These are phyloP conservation scores for Hyalella azteca DNA, from an alignment of 2,888 invertebrate species.

Conservation along the genomic window DNA sequence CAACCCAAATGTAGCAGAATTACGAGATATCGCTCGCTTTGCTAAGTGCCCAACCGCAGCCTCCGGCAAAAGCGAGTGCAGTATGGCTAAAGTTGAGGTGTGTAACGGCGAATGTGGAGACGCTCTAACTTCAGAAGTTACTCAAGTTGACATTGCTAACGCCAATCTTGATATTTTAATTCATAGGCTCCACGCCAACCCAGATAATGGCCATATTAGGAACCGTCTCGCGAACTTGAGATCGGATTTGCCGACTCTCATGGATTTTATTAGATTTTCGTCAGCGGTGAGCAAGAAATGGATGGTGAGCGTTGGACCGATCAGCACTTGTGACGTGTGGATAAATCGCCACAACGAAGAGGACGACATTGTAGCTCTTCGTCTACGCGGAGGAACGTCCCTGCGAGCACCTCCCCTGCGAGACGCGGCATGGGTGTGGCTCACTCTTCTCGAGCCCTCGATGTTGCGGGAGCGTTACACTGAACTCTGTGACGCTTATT, in stretches of 20 bases:
- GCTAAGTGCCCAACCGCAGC: not conserved
- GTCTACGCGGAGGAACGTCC: conserved; percentile 44
- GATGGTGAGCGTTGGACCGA: conserved; percentile 54
- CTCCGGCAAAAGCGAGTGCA: not conserved
- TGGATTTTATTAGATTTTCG: conserved; percentile 55
- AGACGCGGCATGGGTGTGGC: conserved; percentile 56
- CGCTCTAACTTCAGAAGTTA: conserved; percentile 49
- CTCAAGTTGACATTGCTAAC: conserved; percentile 41
- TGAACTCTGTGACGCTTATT: conserved; percentile 57
- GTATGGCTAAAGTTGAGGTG: conserved; percentile 11
- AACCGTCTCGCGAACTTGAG: conserved; percentile 44
- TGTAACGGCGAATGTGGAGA: conserved; percentile 41
- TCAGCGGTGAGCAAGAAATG: conserved; percentile 48
- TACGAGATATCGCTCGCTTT: not conserved
- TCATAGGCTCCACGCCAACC: conserved; percentile 20
- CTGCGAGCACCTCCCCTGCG: conserved; percentile 50
- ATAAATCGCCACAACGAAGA: conserved; percentile 40
- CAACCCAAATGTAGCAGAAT: not conserved
- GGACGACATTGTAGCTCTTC: conserved; percentile 43
- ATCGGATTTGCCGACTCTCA: conserved; percentile 49
- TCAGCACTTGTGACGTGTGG: conserved; percentile 51
- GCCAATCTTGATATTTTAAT: conserved; percentile 50
- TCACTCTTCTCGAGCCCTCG: conserved; percentile 49
- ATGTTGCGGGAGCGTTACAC: conserved; percentile 55
- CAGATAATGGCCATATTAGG: conserved; percentile 42